These are phyloP conservation scores for Ascaphus truei DNA, from an alignment of 2,113 vertebrate species.

Conservation along the genomic window DNA sequence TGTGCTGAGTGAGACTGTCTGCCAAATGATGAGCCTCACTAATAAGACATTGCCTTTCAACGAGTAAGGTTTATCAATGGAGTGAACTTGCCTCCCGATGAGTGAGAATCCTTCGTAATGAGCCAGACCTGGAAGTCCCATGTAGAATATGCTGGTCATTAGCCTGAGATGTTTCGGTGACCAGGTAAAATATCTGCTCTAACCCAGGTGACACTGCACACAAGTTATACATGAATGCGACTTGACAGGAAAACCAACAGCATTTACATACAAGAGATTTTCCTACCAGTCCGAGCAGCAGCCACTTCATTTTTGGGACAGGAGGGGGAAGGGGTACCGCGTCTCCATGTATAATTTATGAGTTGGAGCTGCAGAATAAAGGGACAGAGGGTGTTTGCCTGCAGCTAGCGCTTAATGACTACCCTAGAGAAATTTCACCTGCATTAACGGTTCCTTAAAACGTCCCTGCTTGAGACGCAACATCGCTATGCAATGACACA, in stretches of 20 bases:
- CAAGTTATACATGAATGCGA: background rate
- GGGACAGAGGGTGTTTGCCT: background rate
- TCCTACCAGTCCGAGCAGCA: background rate
- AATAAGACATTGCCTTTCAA: no score
- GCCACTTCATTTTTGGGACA: constrained; percentile 1
- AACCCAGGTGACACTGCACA: background rate
- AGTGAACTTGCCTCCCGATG: no score
- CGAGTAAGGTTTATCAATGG: no score
- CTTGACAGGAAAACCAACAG: background rate
- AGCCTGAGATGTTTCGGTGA: background rate
- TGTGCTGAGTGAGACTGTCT: no score
- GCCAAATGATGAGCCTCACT: no score
- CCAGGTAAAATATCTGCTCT: background rate
- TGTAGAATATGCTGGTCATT: background rate
- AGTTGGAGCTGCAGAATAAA: background rate
- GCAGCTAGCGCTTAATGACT: constrained; percentile 18
- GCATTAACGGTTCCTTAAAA: background rate
- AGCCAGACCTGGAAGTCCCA: background rate
- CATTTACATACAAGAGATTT: background rate
- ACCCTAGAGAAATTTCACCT: constrained; percentile 26
- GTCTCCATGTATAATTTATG: background rate
- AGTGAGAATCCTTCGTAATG: background rate
- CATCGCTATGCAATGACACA: background rate
- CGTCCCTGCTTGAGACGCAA: background rate
- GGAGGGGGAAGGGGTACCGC: background rate